phyloP scores from a whole-genome alignment of 2,888 invertebrate species.

The Phengaris arion region DNA sequence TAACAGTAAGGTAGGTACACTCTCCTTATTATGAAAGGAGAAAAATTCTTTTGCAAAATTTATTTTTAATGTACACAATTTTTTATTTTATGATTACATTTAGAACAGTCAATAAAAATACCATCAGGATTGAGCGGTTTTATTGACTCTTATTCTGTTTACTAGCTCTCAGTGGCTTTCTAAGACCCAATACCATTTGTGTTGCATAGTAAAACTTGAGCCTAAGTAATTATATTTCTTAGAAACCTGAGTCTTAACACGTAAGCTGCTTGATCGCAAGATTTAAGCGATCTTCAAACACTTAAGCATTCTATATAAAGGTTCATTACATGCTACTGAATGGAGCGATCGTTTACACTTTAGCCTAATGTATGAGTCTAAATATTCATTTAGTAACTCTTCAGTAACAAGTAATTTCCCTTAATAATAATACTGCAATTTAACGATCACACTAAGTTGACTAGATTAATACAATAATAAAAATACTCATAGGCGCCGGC shows the following conservation, averaged over 20 bases:
- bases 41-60: neutral
- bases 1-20: neutral
- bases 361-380: neutral
- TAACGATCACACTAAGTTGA: slow-evolving; percentile 49
- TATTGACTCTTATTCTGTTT: neutral
- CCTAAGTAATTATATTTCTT: slow-evolving; percentile 20
- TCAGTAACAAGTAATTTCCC: neutral
- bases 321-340: neutral
- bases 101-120: neutral
- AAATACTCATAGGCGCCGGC: slow-evolving; percentile 31
- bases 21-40: neutral
- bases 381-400: neutral
- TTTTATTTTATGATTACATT: neutral
- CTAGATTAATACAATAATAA: slow-evolving; percentile 54
- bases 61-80: too few species aligned
- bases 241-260: slow-evolving; percentile 37
- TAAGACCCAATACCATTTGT: slow-evolving; percentile 17
- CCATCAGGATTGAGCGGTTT: neutral
- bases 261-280: slow-evolving; percentile 44
- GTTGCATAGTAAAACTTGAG: neutral
- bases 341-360: neutral
- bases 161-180: neutral
- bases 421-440: slow-evolving; percentile 41
- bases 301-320: neutral
- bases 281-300: slow-evolving; percentile 4